phyloP scores from a whole-genome alignment of 2,113 vertebrate species.

The Setophaga coronata region DNA sequence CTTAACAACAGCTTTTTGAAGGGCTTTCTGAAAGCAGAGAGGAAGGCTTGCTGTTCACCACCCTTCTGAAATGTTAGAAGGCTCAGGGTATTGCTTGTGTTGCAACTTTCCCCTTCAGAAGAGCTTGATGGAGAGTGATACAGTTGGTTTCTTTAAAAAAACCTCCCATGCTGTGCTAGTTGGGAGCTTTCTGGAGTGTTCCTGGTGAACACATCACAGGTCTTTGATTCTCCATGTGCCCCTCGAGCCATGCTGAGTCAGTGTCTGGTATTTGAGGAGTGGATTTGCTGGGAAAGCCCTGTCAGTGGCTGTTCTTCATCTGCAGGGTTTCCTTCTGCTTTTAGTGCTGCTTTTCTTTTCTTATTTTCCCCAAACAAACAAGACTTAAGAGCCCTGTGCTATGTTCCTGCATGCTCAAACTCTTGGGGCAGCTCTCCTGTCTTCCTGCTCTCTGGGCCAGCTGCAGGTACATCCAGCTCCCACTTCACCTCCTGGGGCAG shows the following conservation, averaged over 20 bases:
- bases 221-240: neutral
- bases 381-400: neutral
- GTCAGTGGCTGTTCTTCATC: neutral
- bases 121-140: neutral
- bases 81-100: neutral
- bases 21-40: neutral
- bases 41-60: neutral
- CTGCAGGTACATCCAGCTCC: neutral
- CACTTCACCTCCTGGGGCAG: neutral
- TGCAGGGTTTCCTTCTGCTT: neutral
- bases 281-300: neutral
- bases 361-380: neutral
- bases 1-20: neutral
- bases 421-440: neutral
- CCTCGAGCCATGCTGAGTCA: accelerated
- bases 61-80: neutral
- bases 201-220: neutral
- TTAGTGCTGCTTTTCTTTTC: neutral
- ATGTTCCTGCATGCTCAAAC: neutral
- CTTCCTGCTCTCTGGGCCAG: neutral
- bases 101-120: neutral
- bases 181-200: neutral
- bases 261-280: accelerated
- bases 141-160: neutral
- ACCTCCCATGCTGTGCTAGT: accelerated